A percentile compares a stretch with the other conserved stretches of the same genome.
Evolutionary conservation across 2,113 vertebrate species (phyloP).

Genomic region (Nicator chloris): DNA sequence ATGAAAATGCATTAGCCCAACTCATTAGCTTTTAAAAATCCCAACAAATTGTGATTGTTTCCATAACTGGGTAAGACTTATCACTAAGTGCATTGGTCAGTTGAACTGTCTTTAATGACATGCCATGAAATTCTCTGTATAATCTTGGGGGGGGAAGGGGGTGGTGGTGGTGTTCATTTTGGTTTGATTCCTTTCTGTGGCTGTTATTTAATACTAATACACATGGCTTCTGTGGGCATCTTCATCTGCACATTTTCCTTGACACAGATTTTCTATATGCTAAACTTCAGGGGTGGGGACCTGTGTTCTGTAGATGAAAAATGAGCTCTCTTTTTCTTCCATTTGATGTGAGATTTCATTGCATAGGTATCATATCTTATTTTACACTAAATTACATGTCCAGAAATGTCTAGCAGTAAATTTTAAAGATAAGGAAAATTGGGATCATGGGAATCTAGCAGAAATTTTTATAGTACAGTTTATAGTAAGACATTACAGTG

Average conservation of each 20-base stretch:
- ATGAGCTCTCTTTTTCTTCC: background rate
- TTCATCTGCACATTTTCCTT: background rate
- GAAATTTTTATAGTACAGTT: background rate
- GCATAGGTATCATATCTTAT: background rate
- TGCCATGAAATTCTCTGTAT: background rate
- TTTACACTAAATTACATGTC: background rate
- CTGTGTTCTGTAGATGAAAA: background rate
- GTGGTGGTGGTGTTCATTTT: background rate
- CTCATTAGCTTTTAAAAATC: conserved; percentile 10
- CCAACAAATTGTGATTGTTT: background rate
- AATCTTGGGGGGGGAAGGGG: background rate
- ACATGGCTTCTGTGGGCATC: background rate
- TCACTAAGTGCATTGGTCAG: background rate
- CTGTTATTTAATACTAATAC: background rate
- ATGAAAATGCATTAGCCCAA: conserved; percentile 55
- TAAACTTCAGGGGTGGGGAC: background rate
- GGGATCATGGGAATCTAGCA: background rate
- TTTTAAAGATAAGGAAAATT: background rate
- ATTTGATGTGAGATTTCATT: background rate
- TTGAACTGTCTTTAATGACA: background rate
- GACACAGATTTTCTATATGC: background rate
- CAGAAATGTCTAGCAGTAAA: background rate
- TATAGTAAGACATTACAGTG: background rate
- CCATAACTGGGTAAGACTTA: background rate
- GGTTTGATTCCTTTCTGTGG: background rate